phyloP scores from a whole-genome alignment of 1,140 invertebrate species.

The Plectrocnemia conspersa region DNA sequence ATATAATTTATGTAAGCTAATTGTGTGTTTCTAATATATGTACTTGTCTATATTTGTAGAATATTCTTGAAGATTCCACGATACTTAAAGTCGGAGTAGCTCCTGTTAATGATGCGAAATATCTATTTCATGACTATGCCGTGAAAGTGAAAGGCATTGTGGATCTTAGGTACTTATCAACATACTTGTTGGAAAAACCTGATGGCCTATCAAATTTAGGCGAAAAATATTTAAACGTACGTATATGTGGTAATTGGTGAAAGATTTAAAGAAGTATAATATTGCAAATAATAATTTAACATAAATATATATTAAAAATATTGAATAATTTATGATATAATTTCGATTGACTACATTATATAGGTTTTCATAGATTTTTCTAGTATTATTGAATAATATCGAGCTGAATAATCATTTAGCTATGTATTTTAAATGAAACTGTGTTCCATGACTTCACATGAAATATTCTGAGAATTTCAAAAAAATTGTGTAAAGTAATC shows the following conservation, averaged over 20 bases:
- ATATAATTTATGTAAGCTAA: background rate
- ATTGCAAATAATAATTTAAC: background rate
- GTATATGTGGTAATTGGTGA: constrained; percentile 61
- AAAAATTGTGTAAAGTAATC: too few relatives aligned
- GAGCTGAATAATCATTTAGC: too few relatives aligned
- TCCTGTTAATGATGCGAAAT: constrained; percentile 64
- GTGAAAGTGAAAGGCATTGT: constrained; percentile 60
- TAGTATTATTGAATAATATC: too few relatives aligned
- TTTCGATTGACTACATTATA: background rate
- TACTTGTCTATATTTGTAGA: constrained; percentile 12
- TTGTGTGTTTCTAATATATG: background rate
- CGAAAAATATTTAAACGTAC: constrained; percentile 52
- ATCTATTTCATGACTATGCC: constrained; percentile 62
- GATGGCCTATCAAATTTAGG: constrained; percentile 59
- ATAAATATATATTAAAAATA: background rate
- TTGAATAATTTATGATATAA: background rate
- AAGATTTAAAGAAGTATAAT: background rate
- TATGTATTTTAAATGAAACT: too few relatives aligned
- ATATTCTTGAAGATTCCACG: constrained; percentile 23
- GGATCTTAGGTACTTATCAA: constrained; percentile 66
- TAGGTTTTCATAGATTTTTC: background rate
- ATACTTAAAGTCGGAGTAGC: constrained; percentile 73
- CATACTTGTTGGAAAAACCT: constrained; percentile 45
- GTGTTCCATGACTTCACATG: too few relatives aligned
- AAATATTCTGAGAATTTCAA: too few relatives aligned